These are phyloP conservation scores for Galeopterus variegatus DNA, from an alignment of 2,113 vertebrate genomes.

Conservation along the genomic window DNA sequence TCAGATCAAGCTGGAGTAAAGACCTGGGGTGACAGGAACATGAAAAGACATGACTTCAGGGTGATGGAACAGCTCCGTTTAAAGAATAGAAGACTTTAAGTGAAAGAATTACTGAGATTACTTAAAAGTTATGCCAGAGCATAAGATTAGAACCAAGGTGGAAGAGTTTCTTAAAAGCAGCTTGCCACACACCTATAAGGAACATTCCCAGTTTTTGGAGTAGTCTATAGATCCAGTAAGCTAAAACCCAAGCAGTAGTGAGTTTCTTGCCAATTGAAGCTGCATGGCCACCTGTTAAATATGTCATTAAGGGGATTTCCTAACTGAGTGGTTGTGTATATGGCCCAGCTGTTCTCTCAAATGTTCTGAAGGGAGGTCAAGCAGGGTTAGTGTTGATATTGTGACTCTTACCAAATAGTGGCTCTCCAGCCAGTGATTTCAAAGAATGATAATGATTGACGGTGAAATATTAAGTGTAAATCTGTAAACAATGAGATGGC, in stretches of 20 bases:
- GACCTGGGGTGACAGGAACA: not conserved
- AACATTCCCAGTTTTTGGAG: not conserved
- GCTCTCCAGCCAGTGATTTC: conserved; percentile 31
- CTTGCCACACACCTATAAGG: not conserved
- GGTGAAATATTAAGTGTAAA: not conserved
- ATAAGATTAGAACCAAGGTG: not conserved
- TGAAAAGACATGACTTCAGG: not conserved
- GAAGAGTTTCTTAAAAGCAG: not conserved
- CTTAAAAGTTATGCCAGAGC: not conserved
- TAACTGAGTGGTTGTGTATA: not conserved
- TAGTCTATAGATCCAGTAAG: not conserved
- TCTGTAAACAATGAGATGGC: conserved; percentile 28
- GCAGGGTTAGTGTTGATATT: not conserved
- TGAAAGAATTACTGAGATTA: not conserved
- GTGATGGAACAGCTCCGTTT: not conserved
- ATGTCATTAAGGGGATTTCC: not conserved
- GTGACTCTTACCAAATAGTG: conserved; percentile 17
- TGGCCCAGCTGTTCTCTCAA: not conserved
- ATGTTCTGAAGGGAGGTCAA: not conserved
- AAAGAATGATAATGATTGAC: conserved; percentile 43
- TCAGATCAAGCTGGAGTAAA: not conserved
- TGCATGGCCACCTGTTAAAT: not conserved
- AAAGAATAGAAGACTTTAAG: not conserved
- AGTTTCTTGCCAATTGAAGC: not conserved
- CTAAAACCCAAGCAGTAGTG: not conserved